These are phyloP conservation scores for Cottus gobio DNA, from an alignment of 2,113 vertebrate genomes.

Conservation along the genomic window DNA sequence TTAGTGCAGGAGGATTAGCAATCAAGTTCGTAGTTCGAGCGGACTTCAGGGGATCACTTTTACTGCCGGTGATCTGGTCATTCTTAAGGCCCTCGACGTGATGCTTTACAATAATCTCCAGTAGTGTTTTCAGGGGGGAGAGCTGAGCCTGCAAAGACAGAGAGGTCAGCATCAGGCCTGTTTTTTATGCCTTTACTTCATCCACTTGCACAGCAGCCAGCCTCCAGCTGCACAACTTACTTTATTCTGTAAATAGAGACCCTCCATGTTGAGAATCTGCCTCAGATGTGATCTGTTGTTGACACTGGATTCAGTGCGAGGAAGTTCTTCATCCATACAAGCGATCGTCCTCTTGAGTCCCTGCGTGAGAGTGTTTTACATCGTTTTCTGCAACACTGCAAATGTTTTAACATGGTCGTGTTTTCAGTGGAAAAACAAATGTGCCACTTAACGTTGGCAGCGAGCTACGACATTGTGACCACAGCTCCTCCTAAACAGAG, in stretches of 20 bases:
- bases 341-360: constrained; percentile 90
- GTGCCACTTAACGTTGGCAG: no score
- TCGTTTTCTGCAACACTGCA: background rate
- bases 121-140: constrained; percentile 88
- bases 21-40: background rate
- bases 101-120: constrained; percentile 92
- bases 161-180: background rate
- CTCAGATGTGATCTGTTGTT: constrained; percentile 90
- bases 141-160: constrained; percentile 70
- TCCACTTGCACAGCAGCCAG: background rate
- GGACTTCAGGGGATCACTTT: background rate
- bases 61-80: constrained; percentile 28
- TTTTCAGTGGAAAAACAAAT: no score
- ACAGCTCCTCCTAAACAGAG: no score
- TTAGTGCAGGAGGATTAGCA: constrained; percentile 20
- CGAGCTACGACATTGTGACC: no score
- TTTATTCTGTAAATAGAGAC: constrained; percentile 91
- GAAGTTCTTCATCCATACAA: constrained; percentile 91
- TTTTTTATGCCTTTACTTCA: no score
- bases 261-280: constrained; percentile 88
- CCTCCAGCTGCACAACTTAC: constrained; percentile 58
- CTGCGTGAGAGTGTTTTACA: constrained; percentile 68
- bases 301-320: constrained; percentile 89
- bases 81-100: constrained; percentile 82
- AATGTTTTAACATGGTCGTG: background rate